These are phyloP conservation scores for Poeciliopsis occidentalis DNA, from an alignment of 2,113 vertebrate species.

Conservation along the genomic window DNA sequence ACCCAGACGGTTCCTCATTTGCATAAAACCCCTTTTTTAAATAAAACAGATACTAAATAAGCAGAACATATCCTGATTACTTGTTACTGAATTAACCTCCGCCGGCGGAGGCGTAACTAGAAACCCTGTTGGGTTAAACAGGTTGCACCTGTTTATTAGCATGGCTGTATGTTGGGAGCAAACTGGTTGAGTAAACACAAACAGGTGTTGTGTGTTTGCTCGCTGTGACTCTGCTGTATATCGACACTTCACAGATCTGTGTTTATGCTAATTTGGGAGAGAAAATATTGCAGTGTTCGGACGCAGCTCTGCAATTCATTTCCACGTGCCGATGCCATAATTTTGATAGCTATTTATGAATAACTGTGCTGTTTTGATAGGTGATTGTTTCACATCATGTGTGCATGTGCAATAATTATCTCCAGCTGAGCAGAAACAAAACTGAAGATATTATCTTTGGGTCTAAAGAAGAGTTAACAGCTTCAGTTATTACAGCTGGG, in stretches of 20 bases:
- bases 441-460: too few species aligned
- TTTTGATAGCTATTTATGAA: too few species aligned
- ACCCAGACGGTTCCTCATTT: not conserved
- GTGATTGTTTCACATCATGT: too few species aligned
- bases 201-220: conserved; percentile 59
- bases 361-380: too few species aligned
- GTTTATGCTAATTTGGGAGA: conserved; percentile 54
- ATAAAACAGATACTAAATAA: not conserved
- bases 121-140: not conserved
- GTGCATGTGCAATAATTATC: too few species aligned
- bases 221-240: conserved; percentile 34
- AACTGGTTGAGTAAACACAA: conserved; percentile 44
- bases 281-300: conserved; percentile 47
- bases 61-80: conserved; percentile 16
- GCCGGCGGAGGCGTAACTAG: not conserved
- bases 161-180: not conserved
- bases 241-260: conserved; percentile 33
- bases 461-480: too few species aligned
- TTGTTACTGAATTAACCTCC: not conserved
- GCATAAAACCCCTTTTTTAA: not conserved
- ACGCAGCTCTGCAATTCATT: conserved; percentile 12
- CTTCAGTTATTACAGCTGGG: too few species aligned
- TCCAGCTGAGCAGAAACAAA: too few species aligned
- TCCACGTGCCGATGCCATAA: conserved; percentile 4
- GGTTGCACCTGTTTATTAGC: conserved; percentile 6